Percentiles rank a stretch among this genome's conserved stretches.
These are phyloP conservation scores for Sparus aurata DNA, from an alignment of 2,797 vertebrate species.

Conservation along the genomic window DNA sequence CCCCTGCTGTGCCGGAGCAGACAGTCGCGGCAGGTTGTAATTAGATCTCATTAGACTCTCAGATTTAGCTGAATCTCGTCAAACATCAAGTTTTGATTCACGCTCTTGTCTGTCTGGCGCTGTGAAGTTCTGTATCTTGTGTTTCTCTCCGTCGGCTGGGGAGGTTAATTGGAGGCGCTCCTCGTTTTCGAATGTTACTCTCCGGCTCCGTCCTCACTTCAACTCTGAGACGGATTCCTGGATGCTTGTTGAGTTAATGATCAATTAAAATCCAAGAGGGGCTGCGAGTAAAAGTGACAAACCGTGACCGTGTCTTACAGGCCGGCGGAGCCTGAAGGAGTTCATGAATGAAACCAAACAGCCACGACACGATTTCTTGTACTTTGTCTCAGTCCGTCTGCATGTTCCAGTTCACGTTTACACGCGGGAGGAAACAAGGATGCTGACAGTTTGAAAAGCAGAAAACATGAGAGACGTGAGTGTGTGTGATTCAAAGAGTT, in stretches of 20 bases:
- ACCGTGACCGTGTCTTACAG: conserved; percentile 30
- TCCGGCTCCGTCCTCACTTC: conserved; percentile 42
- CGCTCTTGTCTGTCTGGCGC: conserved; percentile 8
- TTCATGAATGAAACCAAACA: conserved; percentile 28
- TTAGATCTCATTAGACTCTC: conserved; percentile 70
- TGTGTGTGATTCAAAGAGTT: conserved; percentile 20
- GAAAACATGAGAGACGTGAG: background rate
- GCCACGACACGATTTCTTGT: conserved; percentile 4
- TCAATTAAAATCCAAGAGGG: conserved; percentile 58
- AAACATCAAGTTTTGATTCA: conserved; percentile 46
- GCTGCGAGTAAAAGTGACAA: conserved; percentile 35
- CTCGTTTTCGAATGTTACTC: background rate
- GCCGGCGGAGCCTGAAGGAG: conserved; percentile 15
- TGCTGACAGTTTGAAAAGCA: background rate
- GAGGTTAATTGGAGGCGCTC: conserved; percentile 69
- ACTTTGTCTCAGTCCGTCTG: background rate
- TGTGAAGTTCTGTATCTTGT: conserved; percentile 43
- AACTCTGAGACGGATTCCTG: conserved; percentile 22
- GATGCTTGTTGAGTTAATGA: conserved; percentile 59
- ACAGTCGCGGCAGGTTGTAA: conserved; percentile 36
- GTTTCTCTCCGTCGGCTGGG: background rate
- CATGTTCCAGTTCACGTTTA: too few species aligned
- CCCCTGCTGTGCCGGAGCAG: conserved; percentile 32
- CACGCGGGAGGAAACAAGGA: conserved; percentile 15
- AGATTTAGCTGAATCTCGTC: conserved; percentile 55